Conservation (phyloP, 2,113 vertebrate species). For the Etia nguti region DNA sequence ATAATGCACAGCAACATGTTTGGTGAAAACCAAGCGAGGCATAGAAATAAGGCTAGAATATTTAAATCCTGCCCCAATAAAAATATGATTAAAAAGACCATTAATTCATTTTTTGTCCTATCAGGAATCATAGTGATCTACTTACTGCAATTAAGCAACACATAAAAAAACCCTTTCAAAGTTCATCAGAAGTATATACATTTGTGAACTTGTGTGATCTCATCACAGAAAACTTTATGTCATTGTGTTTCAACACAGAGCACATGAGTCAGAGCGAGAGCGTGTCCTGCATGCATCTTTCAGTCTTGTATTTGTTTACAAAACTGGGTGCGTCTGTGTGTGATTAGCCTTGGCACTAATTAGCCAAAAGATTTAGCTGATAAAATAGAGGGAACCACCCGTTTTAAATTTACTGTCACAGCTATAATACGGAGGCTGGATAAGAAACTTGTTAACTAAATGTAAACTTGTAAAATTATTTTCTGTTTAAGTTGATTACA, state of each 20-base stretch:
- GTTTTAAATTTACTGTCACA: background rate
- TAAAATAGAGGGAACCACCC: background rate
- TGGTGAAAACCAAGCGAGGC: background rate
- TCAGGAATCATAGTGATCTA: background rate
- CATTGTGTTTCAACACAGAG: background rate
- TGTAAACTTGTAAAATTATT: background rate
- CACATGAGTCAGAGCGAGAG: background rate
- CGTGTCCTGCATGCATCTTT: background rate
- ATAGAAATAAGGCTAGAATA: background rate
- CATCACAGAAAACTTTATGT: background rate
- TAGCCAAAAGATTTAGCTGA: background rate
- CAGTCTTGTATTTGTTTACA: background rate
- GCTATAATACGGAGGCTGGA: background rate
- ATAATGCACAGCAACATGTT: background rate
- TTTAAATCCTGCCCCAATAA: accelerated
- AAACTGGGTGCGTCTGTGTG: background rate
- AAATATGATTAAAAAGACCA: background rate
- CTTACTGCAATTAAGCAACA: background rate
- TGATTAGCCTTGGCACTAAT: background rate
- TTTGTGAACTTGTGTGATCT: background rate
- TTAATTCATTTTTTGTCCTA: background rate
- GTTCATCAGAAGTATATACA: background rate
- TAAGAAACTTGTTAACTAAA: background rate
- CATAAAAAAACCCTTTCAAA: background rate
- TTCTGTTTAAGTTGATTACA: background rate